Percentiles rank a stretch among this genome's conserved stretches.
Conservation (phyloP, 2,797 vertebrate species). For the Numenius phaeopus region DNA sequence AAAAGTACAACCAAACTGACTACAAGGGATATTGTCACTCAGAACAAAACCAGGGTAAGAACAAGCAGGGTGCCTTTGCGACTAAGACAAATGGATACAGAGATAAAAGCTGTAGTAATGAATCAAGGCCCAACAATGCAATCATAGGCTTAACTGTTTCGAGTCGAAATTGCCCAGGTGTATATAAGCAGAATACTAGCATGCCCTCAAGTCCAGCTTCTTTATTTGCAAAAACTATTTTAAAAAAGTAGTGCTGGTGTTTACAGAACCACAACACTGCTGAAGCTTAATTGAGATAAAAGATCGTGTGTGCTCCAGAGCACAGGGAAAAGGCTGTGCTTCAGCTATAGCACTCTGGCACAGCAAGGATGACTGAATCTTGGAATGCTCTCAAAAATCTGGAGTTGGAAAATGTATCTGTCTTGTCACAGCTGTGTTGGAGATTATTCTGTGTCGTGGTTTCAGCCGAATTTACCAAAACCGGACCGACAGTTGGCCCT, state of each 20-base stretch:
- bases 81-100: not conserved
- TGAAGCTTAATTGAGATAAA: not conserved
- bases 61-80: not conserved
- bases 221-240: not conserved
- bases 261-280: not conserved
- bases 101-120: not conserved
- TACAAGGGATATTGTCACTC: constrained; percentile 85
- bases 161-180: not conserved
- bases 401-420: not conserved
- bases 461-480: too few relatives aligned
- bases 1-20: constrained; percentile 81
- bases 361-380: not conserved
- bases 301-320: not conserved
- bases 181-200: not conserved
- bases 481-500: too few relatives aligned
- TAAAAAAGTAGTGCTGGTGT: not conserved
- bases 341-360: not conserved
- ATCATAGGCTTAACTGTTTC: not conserved
- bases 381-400: not conserved
- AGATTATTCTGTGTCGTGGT: not conserved
- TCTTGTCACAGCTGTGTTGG: not conserved
- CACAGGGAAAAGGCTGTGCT: not conserved
- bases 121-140: not conserved
- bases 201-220: not conserved
- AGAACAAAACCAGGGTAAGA: constrained; percentile 77